Percentiles rank a stretch among this genome's conserved stretches.
phyloP scores from a whole-genome alignment of 2,888 invertebrate genomes.

The Cheilosia grossa region DNA sequence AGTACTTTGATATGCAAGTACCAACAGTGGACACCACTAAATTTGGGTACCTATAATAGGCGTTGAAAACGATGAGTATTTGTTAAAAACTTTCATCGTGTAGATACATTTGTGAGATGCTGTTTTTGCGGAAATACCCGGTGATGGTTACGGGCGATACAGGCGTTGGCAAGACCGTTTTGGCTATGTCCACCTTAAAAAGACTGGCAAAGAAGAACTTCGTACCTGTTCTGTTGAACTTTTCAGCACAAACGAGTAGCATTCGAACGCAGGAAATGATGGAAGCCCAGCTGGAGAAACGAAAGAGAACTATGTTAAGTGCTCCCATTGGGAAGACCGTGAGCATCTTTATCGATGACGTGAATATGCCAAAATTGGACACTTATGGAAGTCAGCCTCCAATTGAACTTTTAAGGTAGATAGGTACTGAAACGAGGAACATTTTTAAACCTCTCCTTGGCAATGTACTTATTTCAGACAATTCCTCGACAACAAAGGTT shows the following conservation, averaged over 20 bases:
- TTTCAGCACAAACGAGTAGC: constrained; percentile 96
- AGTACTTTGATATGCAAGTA: constrained; percentile 95
- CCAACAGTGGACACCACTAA: constrained; percentile 96
- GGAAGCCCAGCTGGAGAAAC: constrained; percentile 92
- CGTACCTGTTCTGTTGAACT: constrained; percentile 92
- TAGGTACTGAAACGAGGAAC: background rate
- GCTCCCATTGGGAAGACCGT: constrained; percentile 93
- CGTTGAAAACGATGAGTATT: background rate
- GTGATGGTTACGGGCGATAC: constrained; percentile 96
- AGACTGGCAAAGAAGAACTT: constrained; percentile 86
- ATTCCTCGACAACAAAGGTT: constrained; percentile 85
- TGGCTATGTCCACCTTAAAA: constrained; percentile 90
- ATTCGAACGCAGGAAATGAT: constrained; percentile 91
- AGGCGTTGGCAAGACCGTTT: constrained; percentile 95
- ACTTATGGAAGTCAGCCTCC: constrained; percentile 96
- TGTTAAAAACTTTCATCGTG: background rate
- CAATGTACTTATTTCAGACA: constrained; percentile 77
- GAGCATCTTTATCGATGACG: constrained; percentile 94
- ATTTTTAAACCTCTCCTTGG: no score
- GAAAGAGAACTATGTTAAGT: constrained; percentile 90
- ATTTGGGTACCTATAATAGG: constrained; percentile 85
- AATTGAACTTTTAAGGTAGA: constrained; percentile 91
- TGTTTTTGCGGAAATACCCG: constrained; percentile 89
- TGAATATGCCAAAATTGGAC: constrained; percentile 95
- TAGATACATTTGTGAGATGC: constrained; percentile 85